Conservation (phyloP, 2,888 invertebrate species). For the Stenoptilia bipunctidactyla region DNA sequence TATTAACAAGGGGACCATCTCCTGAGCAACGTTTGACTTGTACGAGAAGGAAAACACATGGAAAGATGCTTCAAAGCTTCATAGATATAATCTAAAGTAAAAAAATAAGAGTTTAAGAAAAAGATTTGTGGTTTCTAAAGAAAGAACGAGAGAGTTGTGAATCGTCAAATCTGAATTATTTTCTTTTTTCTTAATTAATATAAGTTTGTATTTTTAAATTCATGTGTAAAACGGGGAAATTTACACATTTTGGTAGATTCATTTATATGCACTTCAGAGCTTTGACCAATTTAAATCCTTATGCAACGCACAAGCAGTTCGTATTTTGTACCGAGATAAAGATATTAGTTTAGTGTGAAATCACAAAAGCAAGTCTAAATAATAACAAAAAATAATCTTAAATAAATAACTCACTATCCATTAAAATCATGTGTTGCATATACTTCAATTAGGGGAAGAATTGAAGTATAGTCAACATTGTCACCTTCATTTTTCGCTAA, state of each 20-base stretch:
- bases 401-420: conserved; percentile 21
- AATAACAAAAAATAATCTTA: conserved; percentile 20
- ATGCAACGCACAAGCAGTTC: conserved; percentile 52
- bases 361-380: conserved; percentile 19
- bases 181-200: conserved; percentile 22
- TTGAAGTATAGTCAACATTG: conserved; percentile 44
- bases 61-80: conserved; percentile 35
- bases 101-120: conserved; percentile 40
- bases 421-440: conserved; percentile 29
- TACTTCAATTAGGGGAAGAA: conserved; percentile 67
- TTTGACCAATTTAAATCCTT: conserved; percentile 41
- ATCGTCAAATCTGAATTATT: conserved; percentile 32
- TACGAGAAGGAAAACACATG: conserved; percentile 34
- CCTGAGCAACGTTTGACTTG: conserved; percentile 42
- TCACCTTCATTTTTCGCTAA: conserved; percentile 15
- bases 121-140: conserved; percentile 40
- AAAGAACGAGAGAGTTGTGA: conserved; percentile 51
- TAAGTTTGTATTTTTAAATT: conserved; percentile 22
- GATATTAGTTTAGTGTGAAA: conserved; percentile 15
- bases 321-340: conserved; percentile 20
- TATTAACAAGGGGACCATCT: conserved; percentile 62
- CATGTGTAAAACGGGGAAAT: conserved; percentile 66
- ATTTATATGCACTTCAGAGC: conserved; percentile 46
- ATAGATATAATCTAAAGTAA: conserved; percentile 32
- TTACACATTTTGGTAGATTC: conserved; percentile 42